Conservation (phyloP, 2,113 vertebrate species). For the Lepus americanus region DNA sequence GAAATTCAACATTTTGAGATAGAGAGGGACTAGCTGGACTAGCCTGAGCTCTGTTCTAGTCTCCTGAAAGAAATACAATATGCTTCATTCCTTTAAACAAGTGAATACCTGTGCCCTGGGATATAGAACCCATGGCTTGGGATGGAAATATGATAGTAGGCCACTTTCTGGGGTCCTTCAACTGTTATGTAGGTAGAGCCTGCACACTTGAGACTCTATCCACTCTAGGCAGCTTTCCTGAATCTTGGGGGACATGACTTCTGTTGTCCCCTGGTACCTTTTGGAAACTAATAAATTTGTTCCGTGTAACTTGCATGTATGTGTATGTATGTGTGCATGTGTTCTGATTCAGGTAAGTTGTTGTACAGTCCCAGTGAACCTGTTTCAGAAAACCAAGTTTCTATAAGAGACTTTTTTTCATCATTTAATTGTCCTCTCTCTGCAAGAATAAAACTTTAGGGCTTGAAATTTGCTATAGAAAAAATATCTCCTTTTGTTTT, state of each 20-base stretch:
- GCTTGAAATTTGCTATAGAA: conserved; percentile 37
- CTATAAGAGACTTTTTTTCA: conserved; percentile 3
- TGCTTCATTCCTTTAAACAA: neutral
- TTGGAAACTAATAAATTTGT: neutral
- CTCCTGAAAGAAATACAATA: neutral
- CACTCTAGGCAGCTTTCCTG: neutral
- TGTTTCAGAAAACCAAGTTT: neutral
- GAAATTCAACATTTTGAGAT: neutral
- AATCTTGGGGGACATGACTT: neutral
- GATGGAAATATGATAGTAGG: too few species aligned
- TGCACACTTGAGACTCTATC: neutral
- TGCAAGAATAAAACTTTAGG: neutral
- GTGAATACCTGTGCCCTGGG: neutral
- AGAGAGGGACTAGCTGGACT: neutral
- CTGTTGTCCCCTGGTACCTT: neutral
- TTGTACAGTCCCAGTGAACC: neutral
- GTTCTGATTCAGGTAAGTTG: neutral
- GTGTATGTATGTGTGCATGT: neutral
- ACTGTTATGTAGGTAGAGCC: neutral
- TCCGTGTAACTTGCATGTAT: neutral
- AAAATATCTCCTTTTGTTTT: neutral
- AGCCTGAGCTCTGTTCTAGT: neutral
- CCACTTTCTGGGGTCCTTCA: neutral
- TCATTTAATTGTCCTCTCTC: neutral
- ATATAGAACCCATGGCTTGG: neutral